phyloP scores from a whole-genome alignment of 2,888 invertebrate genomes.

The Cybosia mesomella region DNA sequence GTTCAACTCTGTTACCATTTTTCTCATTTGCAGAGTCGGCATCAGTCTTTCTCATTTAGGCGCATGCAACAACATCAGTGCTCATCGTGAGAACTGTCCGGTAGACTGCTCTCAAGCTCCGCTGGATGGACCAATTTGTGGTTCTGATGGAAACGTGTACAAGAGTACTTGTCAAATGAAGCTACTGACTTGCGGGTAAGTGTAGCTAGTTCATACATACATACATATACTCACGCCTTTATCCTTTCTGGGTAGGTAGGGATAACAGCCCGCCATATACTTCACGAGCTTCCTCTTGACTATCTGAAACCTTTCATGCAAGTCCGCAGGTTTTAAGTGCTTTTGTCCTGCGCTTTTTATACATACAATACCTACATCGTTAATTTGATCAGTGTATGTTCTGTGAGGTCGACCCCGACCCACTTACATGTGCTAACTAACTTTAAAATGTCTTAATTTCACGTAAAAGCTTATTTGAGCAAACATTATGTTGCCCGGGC shows the following conservation, averaged over 20 bases:
- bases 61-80: constrained; percentile 92
- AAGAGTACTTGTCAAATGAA: constrained; percentile 98
- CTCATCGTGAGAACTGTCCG: constrained; percentile 96
- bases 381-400: too few species aligned
- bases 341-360: too few species aligned
- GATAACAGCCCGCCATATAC: too few species aligned
- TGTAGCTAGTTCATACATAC: constrained; percentile 19
- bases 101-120: constrained; percentile 95
- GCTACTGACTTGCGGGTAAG: constrained; percentile 94
- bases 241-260: not conserved
- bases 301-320: too few species aligned
- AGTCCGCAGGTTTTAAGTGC: too few species aligned
- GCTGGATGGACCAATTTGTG: constrained; percentile 96
- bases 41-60: constrained; percentile 95
- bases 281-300: too few species aligned
- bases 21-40: constrained; percentile 88
- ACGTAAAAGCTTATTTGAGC: too few species aligned
- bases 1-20: not conserved
- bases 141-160: constrained; percentile 96
- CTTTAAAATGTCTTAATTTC: too few species aligned
- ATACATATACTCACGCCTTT: not conserved
- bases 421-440: too few species aligned
- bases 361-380: too few species aligned
- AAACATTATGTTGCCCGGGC: too few species aligned
- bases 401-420: too few species aligned